Evolutionary conservation across 2,888 invertebrate genomes (phyloP), one percentile per base, ranked within the genome.

Genomic region (Parochlus steinenii): DNA sequence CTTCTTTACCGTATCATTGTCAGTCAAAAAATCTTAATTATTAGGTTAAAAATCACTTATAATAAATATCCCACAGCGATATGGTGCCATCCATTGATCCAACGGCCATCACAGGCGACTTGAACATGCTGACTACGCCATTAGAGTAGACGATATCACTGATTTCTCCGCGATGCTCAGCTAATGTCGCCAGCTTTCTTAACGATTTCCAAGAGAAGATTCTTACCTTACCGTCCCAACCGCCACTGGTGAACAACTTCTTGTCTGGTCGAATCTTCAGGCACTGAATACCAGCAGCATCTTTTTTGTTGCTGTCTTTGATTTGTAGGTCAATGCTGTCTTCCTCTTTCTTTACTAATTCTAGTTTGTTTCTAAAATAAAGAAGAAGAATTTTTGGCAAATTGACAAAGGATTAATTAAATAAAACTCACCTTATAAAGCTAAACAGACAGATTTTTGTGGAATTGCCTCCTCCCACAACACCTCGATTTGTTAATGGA

Each of bases 171-270:
- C 67, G 71, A 47, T 85, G 82, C 46, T 78, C 74, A 1, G 72
- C 73, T 23, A 85, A 61, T 33, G 79, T 77, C 3, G 71, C 81
- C 39, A 83, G 56, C 4, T 73, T 70, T 33, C 76, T 63, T 24
- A 81, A 56, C 35, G 74, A 76, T 52, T 72, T 80, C 76, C 78
- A 80, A 2, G 82, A 81, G 53, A 74, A 81, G 42, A 82, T 66
- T 42, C 81, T 65, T 40, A 81, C 61, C 41, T 73, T 66, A 2
- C 78, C 74, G 49, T 85, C 82, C 76, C 79, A 80, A 20, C 80
- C 76, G 8, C 75, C 83, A 1, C 71, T 64, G 14, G 71, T 69
- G 46, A 82, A 74, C 6, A 83, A 71, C 52, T 76, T 80, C 4
- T 70, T 65, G 52, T 82, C 82, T 0, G 62, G 56, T 17, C 81